phyloP scores from a whole-genome alignment of 35 echinoderm and acorn worm species.

The Strongylocentrotus purpuratus region DNA sequence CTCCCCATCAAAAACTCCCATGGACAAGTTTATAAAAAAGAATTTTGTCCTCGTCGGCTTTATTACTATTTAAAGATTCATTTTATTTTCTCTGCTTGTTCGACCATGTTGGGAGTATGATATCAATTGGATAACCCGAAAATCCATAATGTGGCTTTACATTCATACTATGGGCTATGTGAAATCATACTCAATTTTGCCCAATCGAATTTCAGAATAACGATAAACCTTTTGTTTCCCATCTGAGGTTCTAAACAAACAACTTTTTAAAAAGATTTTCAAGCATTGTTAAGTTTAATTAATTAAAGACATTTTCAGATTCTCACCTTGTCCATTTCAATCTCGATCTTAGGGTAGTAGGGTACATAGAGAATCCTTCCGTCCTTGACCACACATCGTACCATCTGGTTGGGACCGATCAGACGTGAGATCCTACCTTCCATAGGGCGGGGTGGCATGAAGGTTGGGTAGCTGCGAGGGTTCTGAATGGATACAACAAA shows the following conservation, averaged over 20 bases:
- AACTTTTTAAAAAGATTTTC: background rate
- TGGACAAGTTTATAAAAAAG: no score
- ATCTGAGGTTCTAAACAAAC: background rate
- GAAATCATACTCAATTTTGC: no score
- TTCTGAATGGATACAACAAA: slow-evolving; percentile 41
- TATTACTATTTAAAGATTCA: no score
- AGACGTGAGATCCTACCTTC: slow-evolving; percentile 91
- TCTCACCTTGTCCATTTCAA: slow-evolving; percentile 97
- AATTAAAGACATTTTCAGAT: background rate
- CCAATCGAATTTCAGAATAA: no score
- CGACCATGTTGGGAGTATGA: no score
- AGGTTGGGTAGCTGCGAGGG: slow-evolving; percentile 80
- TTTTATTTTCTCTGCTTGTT: no score
- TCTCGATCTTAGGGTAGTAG: slow-evolving; percentile 90
- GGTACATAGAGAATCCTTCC: slow-evolving; percentile 92
- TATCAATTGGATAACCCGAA: no score
- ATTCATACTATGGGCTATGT: no score
- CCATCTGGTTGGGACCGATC: slow-evolving; percentile 92
- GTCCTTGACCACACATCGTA: slow-evolving; percentile 97
- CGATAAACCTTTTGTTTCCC: background rate
- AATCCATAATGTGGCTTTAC: no score
- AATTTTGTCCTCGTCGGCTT: no score
- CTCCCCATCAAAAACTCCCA: no score
- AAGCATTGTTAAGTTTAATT: background rate
- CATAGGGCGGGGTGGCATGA: slow-evolving; percentile 89